phyloP scores from a whole-genome alignment of 2,113 vertebrate species.

The Gobius niger region DNA sequence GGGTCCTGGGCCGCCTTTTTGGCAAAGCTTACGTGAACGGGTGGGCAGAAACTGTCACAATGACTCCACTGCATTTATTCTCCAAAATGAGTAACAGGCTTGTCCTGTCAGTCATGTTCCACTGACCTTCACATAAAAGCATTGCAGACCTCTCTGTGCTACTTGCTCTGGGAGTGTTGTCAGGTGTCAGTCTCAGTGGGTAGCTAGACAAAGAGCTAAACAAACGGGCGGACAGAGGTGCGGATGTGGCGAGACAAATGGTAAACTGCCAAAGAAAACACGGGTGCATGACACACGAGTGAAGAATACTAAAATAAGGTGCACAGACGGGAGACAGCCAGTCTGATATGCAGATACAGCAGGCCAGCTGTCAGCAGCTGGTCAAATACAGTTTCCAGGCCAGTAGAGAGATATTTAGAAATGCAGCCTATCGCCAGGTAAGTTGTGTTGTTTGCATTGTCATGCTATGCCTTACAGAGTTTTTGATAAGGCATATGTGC shows the following conservation, averaged over 20 bases:
- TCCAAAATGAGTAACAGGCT: constrained; percentile 38
- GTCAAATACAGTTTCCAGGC: constrained; percentile 48
- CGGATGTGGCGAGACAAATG: constrained; percentile 40
- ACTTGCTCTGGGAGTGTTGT: constrained; percentile 32
- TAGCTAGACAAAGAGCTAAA: constrained; percentile 38
- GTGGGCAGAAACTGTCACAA: constrained; percentile 58
- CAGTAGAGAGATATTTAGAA: constrained; percentile 42
- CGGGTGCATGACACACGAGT: constrained; percentile 34
- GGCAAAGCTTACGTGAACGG: constrained; percentile 42
- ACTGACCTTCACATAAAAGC: constrained; percentile 49
- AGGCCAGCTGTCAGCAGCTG: constrained; percentile 48
- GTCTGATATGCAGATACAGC: constrained; percentile 63
- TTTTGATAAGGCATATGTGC: constrained; percentile 30
- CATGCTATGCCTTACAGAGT: constrained; percentile 28
- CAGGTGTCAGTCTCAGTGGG: constrained; percentile 60
- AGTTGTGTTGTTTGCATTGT: constrained; percentile 23
- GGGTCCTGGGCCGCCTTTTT: constrained; percentile 41
- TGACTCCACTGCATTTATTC: constrained; percentile 45
- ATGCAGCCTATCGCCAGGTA: constrained; percentile 49
- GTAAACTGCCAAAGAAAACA: constrained; percentile 32
- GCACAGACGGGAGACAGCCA: constrained; percentile 47
- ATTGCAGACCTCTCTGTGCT: constrained; percentile 44
- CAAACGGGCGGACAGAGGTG: constrained; percentile 36
- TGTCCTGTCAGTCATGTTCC: constrained; percentile 63
- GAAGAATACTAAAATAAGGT: constrained; percentile 50